Percentiles rank a stretch among this genome's conserved stretches.
These are phyloP conservation scores for Alca torda DNA, from an alignment of 2,797 vertebrate genomes.

Conservation along the genomic window DNA sequence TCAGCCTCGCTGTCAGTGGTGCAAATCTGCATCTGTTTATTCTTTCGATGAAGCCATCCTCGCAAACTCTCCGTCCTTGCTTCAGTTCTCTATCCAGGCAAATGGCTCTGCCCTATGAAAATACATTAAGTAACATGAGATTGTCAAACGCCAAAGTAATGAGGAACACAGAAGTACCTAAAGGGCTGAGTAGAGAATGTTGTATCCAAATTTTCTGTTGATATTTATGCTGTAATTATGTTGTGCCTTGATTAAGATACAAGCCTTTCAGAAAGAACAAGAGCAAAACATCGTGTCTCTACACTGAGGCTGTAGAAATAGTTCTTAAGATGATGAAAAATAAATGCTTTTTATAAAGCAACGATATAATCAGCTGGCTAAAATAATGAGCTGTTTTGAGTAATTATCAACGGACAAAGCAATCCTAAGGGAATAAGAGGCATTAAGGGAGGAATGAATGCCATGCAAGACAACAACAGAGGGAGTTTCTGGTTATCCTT, in stretches of 20 bases:
- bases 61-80: not conserved
- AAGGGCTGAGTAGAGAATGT: not conserved
- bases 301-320: not conserved
- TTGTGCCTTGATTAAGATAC: not conserved
- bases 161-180: not conserved
- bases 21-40: not conserved
- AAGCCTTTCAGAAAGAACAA: not conserved
- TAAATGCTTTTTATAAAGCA: not conserved
- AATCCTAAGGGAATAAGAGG: not conserved
- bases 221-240: not conserved
- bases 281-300: not conserved
- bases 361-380: not conserved
- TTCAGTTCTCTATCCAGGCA: not conserved
- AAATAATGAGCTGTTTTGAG: conserved; percentile 20
- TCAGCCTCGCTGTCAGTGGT: not conserved
- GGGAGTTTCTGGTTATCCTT: not conserved
- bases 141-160: not conserved
- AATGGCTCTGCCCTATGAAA: not conserved
- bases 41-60: not conserved
- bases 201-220: not conserved
- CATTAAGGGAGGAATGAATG: not conserved
- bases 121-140: not conserved
- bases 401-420: not conserved
- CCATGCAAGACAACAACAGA: not conserved
- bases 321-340: not conserved